Conservation (phyloP, 2,888 invertebrate genomes). For the Vesta saturnalis region DNA sequence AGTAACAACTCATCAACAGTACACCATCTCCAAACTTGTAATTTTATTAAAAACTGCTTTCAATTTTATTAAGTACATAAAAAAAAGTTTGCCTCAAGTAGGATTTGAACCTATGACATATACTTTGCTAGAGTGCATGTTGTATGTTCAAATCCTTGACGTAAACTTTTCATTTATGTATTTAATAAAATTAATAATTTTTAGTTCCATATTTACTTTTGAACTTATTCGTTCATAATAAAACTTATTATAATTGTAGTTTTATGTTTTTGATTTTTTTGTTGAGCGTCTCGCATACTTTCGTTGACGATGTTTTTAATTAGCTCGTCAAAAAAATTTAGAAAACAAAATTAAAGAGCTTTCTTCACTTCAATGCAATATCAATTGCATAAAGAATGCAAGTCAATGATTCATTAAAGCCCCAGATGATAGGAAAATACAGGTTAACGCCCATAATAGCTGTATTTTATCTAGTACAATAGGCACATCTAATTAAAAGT, state of each 20-base stretch:
- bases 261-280: neutral
- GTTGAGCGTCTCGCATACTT: neutral
- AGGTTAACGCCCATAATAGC: neutral
- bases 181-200: too few species aligned
- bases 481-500: neutral
- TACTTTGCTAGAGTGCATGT: too few species aligned
- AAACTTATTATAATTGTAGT: too few species aligned
- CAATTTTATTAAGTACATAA: too few species aligned
- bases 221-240: too few species aligned
- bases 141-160: too few species aligned
- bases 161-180: too few species aligned
- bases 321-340: neutral
- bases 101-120: too few species aligned
- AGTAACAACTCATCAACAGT: neutral
- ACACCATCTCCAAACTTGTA: neutral
- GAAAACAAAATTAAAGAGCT: neutral
- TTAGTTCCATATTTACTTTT: too few species aligned
- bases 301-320: neutral
- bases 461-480: neutral
- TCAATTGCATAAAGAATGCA: neutral
- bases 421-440: neutral
- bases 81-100: too few species aligned
- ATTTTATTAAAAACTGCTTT: too few species aligned
- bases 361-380: neutral
- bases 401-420: neutral